Evolutionary conservation across 2,888 invertebrate genomes (phyloP), one percentile per base, ranked within the genome.

Genomic region (Leptinotarsa juncta): DNA sequence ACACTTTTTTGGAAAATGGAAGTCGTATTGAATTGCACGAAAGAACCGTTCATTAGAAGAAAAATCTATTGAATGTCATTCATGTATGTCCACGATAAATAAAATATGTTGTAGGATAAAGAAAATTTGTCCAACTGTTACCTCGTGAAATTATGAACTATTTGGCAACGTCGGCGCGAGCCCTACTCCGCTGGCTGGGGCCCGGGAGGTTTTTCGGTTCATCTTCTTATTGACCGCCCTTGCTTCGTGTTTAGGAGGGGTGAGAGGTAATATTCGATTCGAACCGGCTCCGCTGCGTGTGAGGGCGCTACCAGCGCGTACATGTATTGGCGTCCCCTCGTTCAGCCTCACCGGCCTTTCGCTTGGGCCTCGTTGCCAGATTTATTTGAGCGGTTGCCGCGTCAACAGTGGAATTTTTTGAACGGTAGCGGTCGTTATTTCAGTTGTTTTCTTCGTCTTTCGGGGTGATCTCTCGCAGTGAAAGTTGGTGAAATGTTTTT

Each of bases 321-420:
- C 73, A 84, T 84, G 85, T 87, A 87, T 87, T 87, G 87, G 87
- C 87, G 88, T 88, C 86, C 86, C 86, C 84, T 81, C 79, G 78
- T 77, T 75, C 72, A 32, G 74, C 57, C 57, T 57, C 57, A 57
- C 57, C 72, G 42, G 73, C 72, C 76, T 77, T 79, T 82, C 83
- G 78, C 51, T 66, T 82, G 82, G 79, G 81, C 90, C 78, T 89
- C 90, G 84, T 88, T 88, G 88, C 88, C 88, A 88, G 85, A 88
- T 88, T 86, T 86, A 82, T 80, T 81, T 81, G 81, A 83, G 83
- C 83, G 79, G 83, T 85, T 82, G 85, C 84, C 81, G 84, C 83
- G 83, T 81, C 79, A 80, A 79, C 73, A 67, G 75, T 76, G 75
- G 75, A 77, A 76, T 77, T 80, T 66, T 67, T 76, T 77, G 77